Percentiles rank a stretch among this genome's conserved stretches.
These are phyloP conservation scores for Geothlypis trichas DNA, from an alignment of 2,113 vertebrate species.

Conservation along the genomic window DNA sequence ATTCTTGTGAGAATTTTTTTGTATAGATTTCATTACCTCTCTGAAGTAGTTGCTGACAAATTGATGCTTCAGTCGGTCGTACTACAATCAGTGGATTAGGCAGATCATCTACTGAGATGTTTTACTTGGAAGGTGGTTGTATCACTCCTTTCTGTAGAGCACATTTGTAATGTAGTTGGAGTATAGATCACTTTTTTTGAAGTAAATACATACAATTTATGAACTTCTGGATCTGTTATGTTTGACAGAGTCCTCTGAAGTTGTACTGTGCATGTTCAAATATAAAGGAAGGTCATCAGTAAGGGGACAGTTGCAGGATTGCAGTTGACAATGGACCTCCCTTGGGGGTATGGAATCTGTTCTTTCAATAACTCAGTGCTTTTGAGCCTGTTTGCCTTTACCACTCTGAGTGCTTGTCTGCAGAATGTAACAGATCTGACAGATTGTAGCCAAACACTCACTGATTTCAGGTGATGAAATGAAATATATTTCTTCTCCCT, in stretches of 20 bases:
- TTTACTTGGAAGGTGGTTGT: not conserved
- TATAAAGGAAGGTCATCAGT: not conserved
- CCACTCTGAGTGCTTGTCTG: not conserved
- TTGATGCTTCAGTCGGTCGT: not conserved
- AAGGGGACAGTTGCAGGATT: not conserved
- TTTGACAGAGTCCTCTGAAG: not conserved
- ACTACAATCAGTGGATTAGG: not conserved
- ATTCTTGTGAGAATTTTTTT: not conserved
- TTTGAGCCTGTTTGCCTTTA: not conserved
- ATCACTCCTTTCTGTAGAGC: not conserved
- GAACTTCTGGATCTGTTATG: not conserved
- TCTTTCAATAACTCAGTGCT: not conserved
- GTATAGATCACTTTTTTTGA: not conserved
- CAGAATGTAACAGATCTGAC: not conserved
- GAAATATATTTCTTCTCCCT: not conserved
- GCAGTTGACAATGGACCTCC: not conserved
- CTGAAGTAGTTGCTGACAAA: not conserved
- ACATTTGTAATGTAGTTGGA: not conserved
- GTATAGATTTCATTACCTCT: not conserved
- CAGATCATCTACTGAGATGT: not conserved
- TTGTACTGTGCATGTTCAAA: rapidly evolving
- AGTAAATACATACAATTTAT: not conserved
- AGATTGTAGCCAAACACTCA: not conserved
- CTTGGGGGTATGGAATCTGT: not conserved
- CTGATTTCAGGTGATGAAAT: not conserved